Evolutionary conservation across 2,113 vertebrate genomes (phyloP).

Genomic region (Poicephalus meyeri): DNA sequence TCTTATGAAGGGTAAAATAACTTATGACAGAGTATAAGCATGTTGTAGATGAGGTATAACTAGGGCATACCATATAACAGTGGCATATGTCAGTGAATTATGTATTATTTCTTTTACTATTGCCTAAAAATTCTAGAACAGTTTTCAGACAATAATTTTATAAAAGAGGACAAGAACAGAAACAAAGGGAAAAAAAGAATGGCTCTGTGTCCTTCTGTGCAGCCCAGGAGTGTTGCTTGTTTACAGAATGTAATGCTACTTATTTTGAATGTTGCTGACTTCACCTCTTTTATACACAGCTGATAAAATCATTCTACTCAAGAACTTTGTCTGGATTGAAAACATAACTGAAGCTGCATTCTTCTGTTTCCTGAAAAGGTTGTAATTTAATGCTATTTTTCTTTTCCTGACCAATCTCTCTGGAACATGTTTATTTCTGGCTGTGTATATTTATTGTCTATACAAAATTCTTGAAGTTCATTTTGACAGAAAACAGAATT

Average conservation of each 20-base stretch:
- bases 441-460: not conserved
- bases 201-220: not conserved
- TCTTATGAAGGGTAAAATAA: not conserved
- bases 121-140: not conserved
- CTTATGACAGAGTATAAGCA: not conserved
- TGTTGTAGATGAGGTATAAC: not conserved
- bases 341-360: not conserved
- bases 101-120: not conserved
- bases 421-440: not conserved
- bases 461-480: not conserved
- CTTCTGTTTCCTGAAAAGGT: not conserved
- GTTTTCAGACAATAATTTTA: not conserved
- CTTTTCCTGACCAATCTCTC: not conserved
- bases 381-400: not conserved
- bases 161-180: not conserved
- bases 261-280: not conserved
- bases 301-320: not conserved
- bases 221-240: not conserved
- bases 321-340: not conserved
- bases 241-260: not conserved
- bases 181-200: not conserved
- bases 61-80: not conserved
- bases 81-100: not conserved
- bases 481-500: not conserved
- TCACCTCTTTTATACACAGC: not conserved